phyloP scores from a whole-genome alignment of 2,113 vertebrate species.

The Pampusana beccarii region DNA sequence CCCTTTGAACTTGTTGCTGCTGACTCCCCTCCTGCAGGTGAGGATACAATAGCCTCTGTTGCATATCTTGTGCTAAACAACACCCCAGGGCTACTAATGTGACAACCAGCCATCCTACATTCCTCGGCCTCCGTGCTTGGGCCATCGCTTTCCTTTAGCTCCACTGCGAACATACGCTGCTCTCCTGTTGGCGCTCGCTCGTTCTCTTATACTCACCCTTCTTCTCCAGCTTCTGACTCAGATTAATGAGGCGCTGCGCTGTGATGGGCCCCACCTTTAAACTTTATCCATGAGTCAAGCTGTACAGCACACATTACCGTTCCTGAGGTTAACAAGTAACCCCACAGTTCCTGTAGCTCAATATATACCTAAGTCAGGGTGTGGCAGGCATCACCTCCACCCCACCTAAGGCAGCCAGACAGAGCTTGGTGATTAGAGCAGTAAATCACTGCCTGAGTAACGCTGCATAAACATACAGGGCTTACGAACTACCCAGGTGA shows the following conservation, averaged over 20 bases:
- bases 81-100: slow-evolving; percentile 69
- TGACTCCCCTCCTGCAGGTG: slow-evolving; percentile 45
- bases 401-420: slow-evolving; percentile 74
- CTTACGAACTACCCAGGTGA: slow-evolving; percentile 27
- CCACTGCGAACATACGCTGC: background rate
- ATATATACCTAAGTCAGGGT: slow-evolving; percentile 53
- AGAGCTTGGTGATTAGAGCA: slow-evolving; percentile 55
- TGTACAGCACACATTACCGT: slow-evolving; percentile 16
- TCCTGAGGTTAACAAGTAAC: slow-evolving; percentile 63
- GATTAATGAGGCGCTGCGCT: slow-evolving; percentile 61
- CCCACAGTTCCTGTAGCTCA: slow-evolving; percentile 59
- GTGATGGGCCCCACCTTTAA: slow-evolving; percentile 78
- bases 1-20: slow-evolving; percentile 64
- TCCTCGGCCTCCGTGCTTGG: background rate
- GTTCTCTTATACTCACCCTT: slow-evolving; percentile 78
- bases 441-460: slow-evolving; percentile 87
- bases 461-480: slow-evolving; percentile 46
- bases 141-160: slow-evolving; percentile 58
- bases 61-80: slow-evolving; percentile 70
- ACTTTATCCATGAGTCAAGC: slow-evolving; percentile 83
- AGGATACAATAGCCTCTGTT: slow-evolving; percentile 72
- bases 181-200: slow-evolving; percentile 21
- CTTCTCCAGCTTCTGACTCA: slow-evolving; percentile 74
- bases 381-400: slow-evolving; percentile 74
- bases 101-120: slow-evolving; percentile 69